Evolutionary conservation across 2,888 invertebrate genomes (phyloP).

Genomic region (Beris morrisii): DNA sequence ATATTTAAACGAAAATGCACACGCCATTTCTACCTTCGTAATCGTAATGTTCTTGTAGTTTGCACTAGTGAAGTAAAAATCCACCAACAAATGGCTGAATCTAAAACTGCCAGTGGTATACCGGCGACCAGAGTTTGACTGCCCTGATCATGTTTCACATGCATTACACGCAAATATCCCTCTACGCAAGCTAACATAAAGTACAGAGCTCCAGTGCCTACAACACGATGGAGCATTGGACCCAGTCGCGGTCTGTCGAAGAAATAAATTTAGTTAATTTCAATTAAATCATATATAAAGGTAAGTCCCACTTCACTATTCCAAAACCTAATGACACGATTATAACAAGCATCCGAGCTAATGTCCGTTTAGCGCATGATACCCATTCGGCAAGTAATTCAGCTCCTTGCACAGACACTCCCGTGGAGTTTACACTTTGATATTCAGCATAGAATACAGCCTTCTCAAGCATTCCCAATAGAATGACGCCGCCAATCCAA

Average conservation of each 20-base stretch:
- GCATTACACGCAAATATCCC: slow-evolving; percentile 75
- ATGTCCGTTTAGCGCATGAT: slow-evolving; percentile 86
- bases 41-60: slow-evolving; percentile 84
- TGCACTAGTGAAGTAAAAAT: slow-evolving; percentile 85
- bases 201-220: slow-evolving; percentile 81
- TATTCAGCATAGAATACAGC: slow-evolving; percentile 92
- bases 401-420: slow-evolving; percentile 66
- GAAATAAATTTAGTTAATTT: slow-evolving; percentile 4
- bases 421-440: slow-evolving; percentile 72
- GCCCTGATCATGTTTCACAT: slow-evolving; percentile 64
- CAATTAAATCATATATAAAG: slow-evolving; percentile 1
- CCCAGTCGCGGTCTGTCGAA: slow-evolving; percentile 79
- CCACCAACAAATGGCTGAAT: slow-evolving; percentile 92
- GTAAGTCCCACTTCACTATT: slow-evolving; percentile 79
- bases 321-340: slow-evolving; percentile 95
- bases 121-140: slow-evolving; percentile 72
- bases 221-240: slow-evolving; percentile 83
- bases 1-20: background rate
- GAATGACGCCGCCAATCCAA: slow-evolving; percentile 92
- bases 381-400: slow-evolving; percentile 87
- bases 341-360: slow-evolving; percentile 91
- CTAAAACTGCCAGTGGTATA: slow-evolving; percentile 83
- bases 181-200: slow-evolving; percentile 84
- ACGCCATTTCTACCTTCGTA: slow-evolving; percentile 63
- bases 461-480: slow-evolving; percentile 83